These are phyloP conservation scores for Phrynocephalus guinanensis DNA, from an alignment of 2,797 vertebrate species.

Conservation along the genomic window DNA sequence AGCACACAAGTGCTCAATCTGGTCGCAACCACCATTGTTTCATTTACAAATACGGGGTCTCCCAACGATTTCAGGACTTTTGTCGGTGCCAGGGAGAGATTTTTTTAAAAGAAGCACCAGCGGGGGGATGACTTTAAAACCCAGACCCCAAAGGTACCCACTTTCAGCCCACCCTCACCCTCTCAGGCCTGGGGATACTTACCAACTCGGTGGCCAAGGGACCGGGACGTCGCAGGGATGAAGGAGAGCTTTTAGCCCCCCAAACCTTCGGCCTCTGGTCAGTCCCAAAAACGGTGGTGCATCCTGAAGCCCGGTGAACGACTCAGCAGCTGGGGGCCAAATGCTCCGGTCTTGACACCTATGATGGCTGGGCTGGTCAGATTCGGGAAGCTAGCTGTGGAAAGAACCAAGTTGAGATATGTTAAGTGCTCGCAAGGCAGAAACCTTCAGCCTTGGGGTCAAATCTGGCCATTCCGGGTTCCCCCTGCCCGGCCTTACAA, in stretches of 20 bases:
- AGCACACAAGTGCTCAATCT: no score
- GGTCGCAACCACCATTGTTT: no score
- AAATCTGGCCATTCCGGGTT: no score
- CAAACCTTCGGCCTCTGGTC: not conserved
- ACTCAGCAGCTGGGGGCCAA: not conserved
- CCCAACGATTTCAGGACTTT: no score
- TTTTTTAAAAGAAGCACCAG: no score
- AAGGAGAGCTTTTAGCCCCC: not conserved
- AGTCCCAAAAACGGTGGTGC: not conserved
- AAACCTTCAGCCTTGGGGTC: no score
- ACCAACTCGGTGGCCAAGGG: slow-evolving; percentile 11
- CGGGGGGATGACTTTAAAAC: no score
- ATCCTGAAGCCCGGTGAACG: not conserved
- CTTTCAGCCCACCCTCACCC: not conserved
- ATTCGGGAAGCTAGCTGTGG: not conserved
- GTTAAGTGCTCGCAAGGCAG: not conserved
- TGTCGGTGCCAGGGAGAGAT: no score
- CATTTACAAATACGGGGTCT: no score
- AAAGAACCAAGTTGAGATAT: not conserved
- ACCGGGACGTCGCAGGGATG: accelerated
- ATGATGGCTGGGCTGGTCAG: not conserved
- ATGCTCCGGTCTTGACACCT: not conserved
- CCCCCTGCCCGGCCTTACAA: no score
- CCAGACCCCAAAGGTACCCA: accelerated
- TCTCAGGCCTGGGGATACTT: not conserved